Conservation (phyloP, 2,113 vertebrate genomes). For the Etheostoma spectabile region DNA sequence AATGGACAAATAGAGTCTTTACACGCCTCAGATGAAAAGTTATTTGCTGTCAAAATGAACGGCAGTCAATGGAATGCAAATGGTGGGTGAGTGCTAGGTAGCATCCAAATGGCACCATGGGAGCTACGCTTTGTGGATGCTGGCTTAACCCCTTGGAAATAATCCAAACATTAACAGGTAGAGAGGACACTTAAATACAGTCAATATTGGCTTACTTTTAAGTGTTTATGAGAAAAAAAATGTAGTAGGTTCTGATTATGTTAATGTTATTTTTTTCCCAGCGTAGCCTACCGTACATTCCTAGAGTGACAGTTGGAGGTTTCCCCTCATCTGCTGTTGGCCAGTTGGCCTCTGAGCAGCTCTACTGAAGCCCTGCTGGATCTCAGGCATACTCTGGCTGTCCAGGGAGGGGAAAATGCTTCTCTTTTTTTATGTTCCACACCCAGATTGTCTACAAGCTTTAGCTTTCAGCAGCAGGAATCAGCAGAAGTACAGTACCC, state of each 20-base stretch:
- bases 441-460: not conserved
- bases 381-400: not conserved
- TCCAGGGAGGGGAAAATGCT: not conserved
- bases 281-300: not conserved
- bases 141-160: too few species aligned
- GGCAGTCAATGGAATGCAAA: too few species aligned
- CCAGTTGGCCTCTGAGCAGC: constrained; percentile 1
- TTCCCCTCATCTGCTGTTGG: not conserved
- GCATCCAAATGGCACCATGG: too few species aligned
- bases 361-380: not conserved
- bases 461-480: not conserved
- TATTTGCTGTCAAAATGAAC: too few species aligned
- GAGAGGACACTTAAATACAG: not conserved
- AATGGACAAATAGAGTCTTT: too few species aligned
- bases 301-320: not conserved
- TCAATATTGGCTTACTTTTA: not conserved
- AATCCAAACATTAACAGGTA: too few species aligned
- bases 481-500: not conserved
- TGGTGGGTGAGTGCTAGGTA: too few species aligned
- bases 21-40: too few species aligned
- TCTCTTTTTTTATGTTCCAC: not conserved
- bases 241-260: not conserved
- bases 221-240: not conserved
- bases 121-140: too few species aligned
- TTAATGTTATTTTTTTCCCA: not conserved